Evolutionary conservation across 2,113 vertebrate genomes (phyloP).

Genomic region (Crotalus viridis): DNA sequence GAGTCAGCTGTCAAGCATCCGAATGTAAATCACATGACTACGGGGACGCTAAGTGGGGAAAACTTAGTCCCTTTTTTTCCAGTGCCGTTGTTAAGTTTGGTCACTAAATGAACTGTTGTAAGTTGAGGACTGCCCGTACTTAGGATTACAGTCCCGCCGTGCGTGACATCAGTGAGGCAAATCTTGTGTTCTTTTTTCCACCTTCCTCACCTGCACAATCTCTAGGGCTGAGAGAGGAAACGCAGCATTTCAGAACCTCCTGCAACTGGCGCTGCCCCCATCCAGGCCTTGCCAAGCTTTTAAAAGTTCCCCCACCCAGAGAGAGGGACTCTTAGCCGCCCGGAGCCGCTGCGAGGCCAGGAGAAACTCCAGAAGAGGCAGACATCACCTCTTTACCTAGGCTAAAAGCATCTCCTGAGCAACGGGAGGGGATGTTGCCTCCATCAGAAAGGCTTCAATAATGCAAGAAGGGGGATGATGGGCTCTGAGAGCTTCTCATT

Average conservation of each 20-base stretch:
- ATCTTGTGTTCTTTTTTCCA: not conserved
- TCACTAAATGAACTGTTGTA: too few relatives aligned
- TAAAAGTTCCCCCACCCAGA: not conserved
- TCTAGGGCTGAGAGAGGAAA: not conserved
- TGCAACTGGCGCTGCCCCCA: not conserved
- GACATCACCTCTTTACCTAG: not conserved
- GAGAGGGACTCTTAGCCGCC: not conserved
- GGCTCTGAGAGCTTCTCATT: not conserved
- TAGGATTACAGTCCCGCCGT: too few relatives aligned
- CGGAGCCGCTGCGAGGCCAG: not conserved
- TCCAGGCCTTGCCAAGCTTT: rapidly evolving
- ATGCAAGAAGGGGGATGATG: not conserved
- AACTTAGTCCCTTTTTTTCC: too few relatives aligned
- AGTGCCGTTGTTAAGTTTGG: too few relatives aligned
- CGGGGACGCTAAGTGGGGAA: too few relatives aligned
- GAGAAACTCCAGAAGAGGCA: too few relatives aligned
- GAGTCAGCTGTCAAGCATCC: too few relatives aligned
- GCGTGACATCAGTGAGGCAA: not conserved
- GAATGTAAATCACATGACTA: too few relatives aligned
- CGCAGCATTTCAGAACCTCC: rapidly evolving
- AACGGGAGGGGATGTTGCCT: not conserved
- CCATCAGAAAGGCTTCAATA: not conserved
- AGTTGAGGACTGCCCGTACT: too few relatives aligned
- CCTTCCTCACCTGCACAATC: rapidly evolving
- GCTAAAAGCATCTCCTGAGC: not conserved